phyloP scores from a whole-genome alignment of 1,140 invertebrate genomes.

The Drosophila nannoptera region DNA sequence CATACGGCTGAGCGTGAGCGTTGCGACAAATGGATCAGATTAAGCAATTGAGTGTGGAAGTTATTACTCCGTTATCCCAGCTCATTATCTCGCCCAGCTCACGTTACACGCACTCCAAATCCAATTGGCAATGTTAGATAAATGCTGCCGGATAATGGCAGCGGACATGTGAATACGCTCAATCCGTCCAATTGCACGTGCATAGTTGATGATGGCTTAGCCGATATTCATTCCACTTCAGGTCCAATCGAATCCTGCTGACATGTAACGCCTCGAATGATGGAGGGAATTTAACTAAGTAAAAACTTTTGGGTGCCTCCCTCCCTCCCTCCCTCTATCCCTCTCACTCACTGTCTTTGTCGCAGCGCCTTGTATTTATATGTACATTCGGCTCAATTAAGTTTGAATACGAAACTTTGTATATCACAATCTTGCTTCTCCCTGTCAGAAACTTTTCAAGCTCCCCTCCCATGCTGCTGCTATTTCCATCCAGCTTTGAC shows the following conservation, averaged over 20 bases:
- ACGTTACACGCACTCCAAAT: conserved; percentile 43
- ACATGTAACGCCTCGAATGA: conserved; percentile 12
- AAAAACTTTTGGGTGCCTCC: neutral
- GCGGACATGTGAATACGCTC: conserved; percentile 47
- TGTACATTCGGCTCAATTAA: no score
- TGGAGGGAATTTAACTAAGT: neutral
- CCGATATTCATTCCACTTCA: conserved; percentile 67
- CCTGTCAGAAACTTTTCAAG: no score
- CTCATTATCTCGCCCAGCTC: conserved; percentile 32
- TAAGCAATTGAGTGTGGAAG: conserved; percentile 27
- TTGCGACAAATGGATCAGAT: conserved; percentile 8
- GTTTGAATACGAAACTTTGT: no score
- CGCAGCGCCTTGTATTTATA: no score
- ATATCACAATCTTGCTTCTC: no score
- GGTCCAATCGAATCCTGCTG: conserved; percentile 62
- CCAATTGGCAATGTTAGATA: conserved; percentile 66
- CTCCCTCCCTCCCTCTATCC: no score
- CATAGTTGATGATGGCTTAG: conserved; percentile 32
- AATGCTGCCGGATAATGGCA: conserved; percentile 56
- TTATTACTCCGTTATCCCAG: conserved; percentile 48
- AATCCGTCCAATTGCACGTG: conserved; percentile 40
- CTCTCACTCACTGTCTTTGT: no score
- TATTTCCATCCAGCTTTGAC: no score
- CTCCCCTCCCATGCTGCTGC: no score
- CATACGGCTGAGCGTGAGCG: neutral